Evolutionary conservation across 2,113 vertebrate species (phyloP), one percentile per base, ranked within the genome.

Genomic region (Bubalus kerabau): DNA sequence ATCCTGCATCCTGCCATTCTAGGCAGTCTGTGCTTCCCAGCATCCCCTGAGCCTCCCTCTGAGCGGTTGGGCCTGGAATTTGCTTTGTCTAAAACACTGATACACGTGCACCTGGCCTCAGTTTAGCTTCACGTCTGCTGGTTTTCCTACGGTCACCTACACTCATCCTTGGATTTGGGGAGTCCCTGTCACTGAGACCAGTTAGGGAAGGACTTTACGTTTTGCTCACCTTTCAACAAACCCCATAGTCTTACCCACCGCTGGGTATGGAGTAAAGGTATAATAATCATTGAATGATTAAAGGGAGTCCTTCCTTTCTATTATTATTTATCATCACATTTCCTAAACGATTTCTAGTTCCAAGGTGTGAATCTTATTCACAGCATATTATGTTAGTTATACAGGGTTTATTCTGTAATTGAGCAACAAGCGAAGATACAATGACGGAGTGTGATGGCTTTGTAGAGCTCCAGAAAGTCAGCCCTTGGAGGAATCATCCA

Each of bases 321-420:
- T 50, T 36, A 8, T 50, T 60, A 62, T 6, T 59, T 56, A 52
- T 78, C 48, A 78, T 90, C 57, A 74, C 60, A 91, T 93, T 76
- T 78, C 84, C 76, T 26, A 32, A 90, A 88, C 8, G 93, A 46
- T 12, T 14, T 87, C 24, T 59, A 48, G 48, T 28, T 67, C 46
- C 30, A 96, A 43, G 15, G 46, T 87, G 13, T 87, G 56, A 92
- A 23, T 76, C 71, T 87, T 24, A 92, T 32, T 43, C 36, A 84
- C 11, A 59, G 14, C 10, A 21, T 4, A 56, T 57, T 60, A 30
- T 3, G 52, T 89, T 87, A 43, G 52, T 89, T 87, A 43, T 64
- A 64, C 26, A 17, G 30, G 76, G 67, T 15, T 57, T 95, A 83
- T 43, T 90, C 36, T 74, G 32, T 64, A 83, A 52, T 50, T 14